Conservation (phyloP, 1,140 invertebrate species). For the Frieseomelitta varia region DNA sequence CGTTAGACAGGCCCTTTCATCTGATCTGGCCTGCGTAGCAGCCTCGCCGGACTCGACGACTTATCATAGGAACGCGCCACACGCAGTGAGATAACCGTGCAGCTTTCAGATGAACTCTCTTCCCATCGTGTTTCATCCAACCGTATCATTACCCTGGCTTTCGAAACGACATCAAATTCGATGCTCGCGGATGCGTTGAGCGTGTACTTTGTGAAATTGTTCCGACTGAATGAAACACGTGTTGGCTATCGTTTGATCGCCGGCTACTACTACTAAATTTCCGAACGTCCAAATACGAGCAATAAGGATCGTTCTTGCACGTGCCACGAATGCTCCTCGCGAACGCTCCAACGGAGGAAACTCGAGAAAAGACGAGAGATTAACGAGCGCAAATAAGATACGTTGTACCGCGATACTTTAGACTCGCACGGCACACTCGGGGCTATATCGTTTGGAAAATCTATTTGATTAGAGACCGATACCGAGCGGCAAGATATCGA, state of each 20-base stretch:
- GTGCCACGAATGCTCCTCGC: neutral
- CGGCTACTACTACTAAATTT: neutral
- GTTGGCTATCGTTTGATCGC: neutral
- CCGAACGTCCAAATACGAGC: neutral
- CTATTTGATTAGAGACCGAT: neutral
- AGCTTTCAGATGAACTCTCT: neutral
- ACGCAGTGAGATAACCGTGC: neutral
- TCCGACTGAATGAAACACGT: neutral
- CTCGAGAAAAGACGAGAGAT: neutral
- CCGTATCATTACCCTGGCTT: neutral
- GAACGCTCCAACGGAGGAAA: neutral
- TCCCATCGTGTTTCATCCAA: neutral
- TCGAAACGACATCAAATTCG: conserved; percentile 4
- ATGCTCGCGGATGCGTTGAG: neutral
- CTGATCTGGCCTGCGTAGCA: neutral
- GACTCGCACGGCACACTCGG: too few relatives aligned
- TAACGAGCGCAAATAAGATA: neutral
- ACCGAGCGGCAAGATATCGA: neutral
- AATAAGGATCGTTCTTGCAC: neutral
- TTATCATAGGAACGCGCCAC: conserved; percentile 24
- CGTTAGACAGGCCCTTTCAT: conserved; percentile 40
- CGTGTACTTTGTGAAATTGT: conserved; percentile 10
- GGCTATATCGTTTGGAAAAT: too few relatives aligned
- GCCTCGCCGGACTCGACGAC: neutral
- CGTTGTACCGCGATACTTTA: neutral